phyloP scores from a whole-genome alignment of 1,140 invertebrate genomes.

The Neodiprion lecontei region DNA sequence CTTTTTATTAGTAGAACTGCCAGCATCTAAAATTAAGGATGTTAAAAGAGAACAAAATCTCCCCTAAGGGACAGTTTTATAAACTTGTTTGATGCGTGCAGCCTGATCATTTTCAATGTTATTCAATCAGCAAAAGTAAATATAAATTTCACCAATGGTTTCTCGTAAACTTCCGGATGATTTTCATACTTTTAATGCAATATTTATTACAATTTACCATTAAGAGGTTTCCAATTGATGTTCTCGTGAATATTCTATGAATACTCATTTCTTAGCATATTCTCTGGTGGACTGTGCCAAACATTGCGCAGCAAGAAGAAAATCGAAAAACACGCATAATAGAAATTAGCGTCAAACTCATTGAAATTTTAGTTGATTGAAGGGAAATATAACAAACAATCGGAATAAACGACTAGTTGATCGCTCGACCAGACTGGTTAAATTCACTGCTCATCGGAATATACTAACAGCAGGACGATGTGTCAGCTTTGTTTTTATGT shows the following conservation, averaged over 20 bases:
- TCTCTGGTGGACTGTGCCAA: not conserved
- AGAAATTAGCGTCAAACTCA: too few relatives aligned
- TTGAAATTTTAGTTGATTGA: too few relatives aligned
- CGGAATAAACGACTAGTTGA: too few relatives aligned
- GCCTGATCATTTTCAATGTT: not conserved
- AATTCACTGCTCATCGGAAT: too few relatives aligned
- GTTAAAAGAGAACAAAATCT: constrained; percentile 51
- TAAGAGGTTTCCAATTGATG: not conserved
- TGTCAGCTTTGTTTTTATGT: too few relatives aligned
- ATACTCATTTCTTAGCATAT: not conserved
- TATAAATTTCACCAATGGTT: constrained; percentile 1
- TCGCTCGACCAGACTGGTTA: too few relatives aligned
- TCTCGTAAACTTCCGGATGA: not conserved
- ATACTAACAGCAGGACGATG: too few relatives aligned
- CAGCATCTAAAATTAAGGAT: constrained; percentile 54
- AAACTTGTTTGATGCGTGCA: constrained; percentile 36
- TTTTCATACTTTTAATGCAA: not conserved
- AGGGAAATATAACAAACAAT: too few relatives aligned
- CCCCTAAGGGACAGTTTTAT: constrained; percentile 60
- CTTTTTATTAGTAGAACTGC: constrained; percentile 48
- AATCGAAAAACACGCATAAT: not conserved
- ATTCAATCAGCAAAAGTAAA: not conserved
- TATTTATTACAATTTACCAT: not conserved
- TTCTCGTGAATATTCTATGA: not conserved
- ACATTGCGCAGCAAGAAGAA: not conserved